These are phyloP conservation scores for Gila orcuttii DNA, from an alignment of 2,113 vertebrate species.

Conservation along the genomic window DNA sequence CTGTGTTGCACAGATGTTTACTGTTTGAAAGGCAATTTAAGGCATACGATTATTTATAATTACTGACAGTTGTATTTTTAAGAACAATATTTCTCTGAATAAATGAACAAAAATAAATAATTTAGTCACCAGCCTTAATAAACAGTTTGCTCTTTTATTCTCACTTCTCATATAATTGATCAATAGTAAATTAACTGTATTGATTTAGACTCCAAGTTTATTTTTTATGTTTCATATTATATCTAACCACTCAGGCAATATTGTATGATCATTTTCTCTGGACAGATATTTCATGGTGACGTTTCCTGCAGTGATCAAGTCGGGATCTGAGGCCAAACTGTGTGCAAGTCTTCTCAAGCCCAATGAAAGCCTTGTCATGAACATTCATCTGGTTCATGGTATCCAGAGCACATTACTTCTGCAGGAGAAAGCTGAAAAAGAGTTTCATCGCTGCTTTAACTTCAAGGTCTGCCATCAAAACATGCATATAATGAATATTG, in stretches of 20 bases:
- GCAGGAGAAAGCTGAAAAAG: slow-evolving; percentile 25
- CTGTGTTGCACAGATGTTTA: too few species aligned
- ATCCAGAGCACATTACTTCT: slow-evolving; percentile 37
- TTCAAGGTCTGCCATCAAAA: slow-evolving; percentile 60
- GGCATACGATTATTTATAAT: not conserved
- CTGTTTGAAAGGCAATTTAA: not conserved
- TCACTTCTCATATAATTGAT: too few species aligned
- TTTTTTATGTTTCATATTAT: too few species aligned
- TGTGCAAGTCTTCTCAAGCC: slow-evolving; percentile 67
- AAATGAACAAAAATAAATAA: too few species aligned
- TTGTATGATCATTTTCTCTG: not conserved
- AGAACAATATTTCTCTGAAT: too few species aligned
- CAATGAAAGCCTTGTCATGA: slow-evolving; percentile 67
- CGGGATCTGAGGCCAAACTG: slow-evolving; percentile 64
- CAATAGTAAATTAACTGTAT: too few species aligned
- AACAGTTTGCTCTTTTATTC: too few species aligned
- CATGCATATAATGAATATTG: not conserved
- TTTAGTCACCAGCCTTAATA: too few species aligned
- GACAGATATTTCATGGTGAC: slow-evolving; percentile 62
- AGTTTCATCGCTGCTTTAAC: slow-evolving; percentile 61
- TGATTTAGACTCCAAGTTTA: too few species aligned
- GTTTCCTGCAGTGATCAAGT: slow-evolving; percentile 68
- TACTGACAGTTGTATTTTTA: too few species aligned
- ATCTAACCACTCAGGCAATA: not conserved
- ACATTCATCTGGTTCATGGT: slow-evolving; percentile 56